Base-by-base conservation (phyloP, 1,140 invertebrate species). In the Drosophila equinoxialis region DNA sequence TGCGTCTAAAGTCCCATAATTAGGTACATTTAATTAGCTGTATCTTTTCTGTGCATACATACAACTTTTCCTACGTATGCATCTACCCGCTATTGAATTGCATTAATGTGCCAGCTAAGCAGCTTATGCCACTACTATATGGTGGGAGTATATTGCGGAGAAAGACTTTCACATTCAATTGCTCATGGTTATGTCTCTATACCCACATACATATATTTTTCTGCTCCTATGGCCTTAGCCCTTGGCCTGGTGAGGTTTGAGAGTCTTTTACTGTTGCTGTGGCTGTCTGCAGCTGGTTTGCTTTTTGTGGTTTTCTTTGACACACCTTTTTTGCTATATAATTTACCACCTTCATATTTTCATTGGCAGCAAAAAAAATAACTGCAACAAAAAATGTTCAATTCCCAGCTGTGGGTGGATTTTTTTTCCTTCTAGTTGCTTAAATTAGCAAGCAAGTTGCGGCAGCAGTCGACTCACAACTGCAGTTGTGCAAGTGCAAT, bases 111-210 rank as follows among this genome's bases (percentile, higher is more conserved):
- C 17, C 13, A 51, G 45, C 20, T 51, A 51, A 51, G 45, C 8
- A 23, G 45, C 17, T 51, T 51, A 20, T 51, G 45, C 10, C 6
- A 10, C n/a, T 51, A n/a, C n/a, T 51, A 6, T 10, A 5, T 51
- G 17, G 17, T 35, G 51, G 33, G 33, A 69, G 71, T 60, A 75
- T 74, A 81, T 39, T 13, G 37, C 11, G 11, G 37, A 30, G 37
- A 39, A 39, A 39, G 65, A 71, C 82, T 85, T 85, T 85, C 82
- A 85, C 82, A 79, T 86, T 67, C 78, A 74, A 85, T 75, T 85
- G 66, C 73, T 6, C 20, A 51, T 20, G 17, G 45, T 51, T 51
- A 10, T 51, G 8, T 20, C 20, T 51, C 45, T n/a, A 51, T 20
- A 2, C 17, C 6, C 17, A 10, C 2, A 48, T 48, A 20, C 7